These are phyloP conservation scores for Micronycteris hirsuta DNA, from an alignment of 2,113 vertebrate species.

Conservation along the genomic window DNA sequence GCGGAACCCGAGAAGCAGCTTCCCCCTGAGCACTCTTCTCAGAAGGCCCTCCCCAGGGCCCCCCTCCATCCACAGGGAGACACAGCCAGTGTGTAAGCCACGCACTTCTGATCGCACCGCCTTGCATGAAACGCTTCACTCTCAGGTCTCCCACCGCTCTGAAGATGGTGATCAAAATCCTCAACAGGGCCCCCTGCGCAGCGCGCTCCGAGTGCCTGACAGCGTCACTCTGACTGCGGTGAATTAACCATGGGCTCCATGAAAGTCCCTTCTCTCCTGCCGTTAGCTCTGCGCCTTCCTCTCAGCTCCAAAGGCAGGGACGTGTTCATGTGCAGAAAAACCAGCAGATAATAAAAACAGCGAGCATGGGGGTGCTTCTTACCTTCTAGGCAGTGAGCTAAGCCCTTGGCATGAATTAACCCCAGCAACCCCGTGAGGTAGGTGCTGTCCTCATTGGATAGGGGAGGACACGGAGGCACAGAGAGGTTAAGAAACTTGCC, in stretches of 20 bases:
- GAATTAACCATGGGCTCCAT: background rate
- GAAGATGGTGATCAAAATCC: background rate
- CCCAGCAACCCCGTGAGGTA: background rate
- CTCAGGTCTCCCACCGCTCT: background rate
- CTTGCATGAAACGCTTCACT: background rate
- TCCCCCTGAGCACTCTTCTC: background rate
- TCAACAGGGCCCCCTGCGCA: background rate
- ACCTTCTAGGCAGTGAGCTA: background rate
- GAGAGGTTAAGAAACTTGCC: background rate
- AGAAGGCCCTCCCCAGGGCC: background rate
- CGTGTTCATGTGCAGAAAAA: background rate
- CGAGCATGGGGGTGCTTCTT: background rate
- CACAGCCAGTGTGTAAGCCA: background rate
- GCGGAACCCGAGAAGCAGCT: background rate
- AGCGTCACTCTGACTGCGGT: background rate
- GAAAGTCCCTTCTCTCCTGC: background rate
- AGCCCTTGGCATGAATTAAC: background rate
- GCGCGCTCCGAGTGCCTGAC: accelerated
- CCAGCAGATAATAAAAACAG: background rate
- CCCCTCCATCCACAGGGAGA: background rate
- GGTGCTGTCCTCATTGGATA: background rate
- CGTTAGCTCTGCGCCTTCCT: background rate
- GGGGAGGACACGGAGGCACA: background rate
- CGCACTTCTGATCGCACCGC: background rate
- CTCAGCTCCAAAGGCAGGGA: background rate